phyloP scores from a whole-genome alignment of 2,797 vertebrate species.

The Sparidentex hasta region DNA sequence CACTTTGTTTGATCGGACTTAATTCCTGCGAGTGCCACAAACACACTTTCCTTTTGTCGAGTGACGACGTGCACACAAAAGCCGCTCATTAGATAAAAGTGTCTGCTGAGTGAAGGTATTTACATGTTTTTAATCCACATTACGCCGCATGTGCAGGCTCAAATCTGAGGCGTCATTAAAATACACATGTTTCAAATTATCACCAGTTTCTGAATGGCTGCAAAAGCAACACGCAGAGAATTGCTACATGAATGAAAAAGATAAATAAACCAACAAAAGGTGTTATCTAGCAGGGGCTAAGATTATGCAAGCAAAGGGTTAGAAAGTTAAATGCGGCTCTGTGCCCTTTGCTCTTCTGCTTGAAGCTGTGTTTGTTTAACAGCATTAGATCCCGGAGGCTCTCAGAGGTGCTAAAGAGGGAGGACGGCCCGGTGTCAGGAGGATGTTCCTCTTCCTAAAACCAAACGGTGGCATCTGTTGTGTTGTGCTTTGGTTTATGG shows the following conservation, averaged over 20 bases:
- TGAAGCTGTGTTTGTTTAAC: slow-evolving; percentile 81
- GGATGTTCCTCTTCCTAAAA: slow-evolving; percentile 48
- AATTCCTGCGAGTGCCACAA: slow-evolving; percentile 68
- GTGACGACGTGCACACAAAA: slow-evolving; percentile 55
- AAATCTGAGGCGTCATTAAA: slow-evolving; percentile 35
- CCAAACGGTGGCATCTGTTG: slow-evolving; percentile 42
- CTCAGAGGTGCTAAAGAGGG: slow-evolving; percentile 69
- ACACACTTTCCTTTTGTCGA: slow-evolving; percentile 69
- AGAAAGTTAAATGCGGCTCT: slow-evolving; percentile 67
- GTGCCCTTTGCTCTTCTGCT: slow-evolving; percentile 80
- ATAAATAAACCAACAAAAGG: slow-evolving; percentile 70
- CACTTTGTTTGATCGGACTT: slow-evolving; percentile 76
- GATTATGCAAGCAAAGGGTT: slow-evolving; percentile 71
- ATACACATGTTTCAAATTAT: slow-evolving; percentile 45
- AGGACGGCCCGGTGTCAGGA: slow-evolving; percentile 41
- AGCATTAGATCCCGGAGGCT: slow-evolving; percentile 70
- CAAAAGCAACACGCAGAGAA: slow-evolving; percentile 51
- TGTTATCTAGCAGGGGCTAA: slow-evolving; percentile 55
- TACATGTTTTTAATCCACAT: slow-evolving; percentile 46
- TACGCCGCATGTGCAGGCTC: slow-evolving; percentile 12
- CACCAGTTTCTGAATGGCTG: slow-evolving; percentile 30
- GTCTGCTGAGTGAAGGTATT: slow-evolving; percentile 63
- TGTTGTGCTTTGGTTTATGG: slow-evolving; percentile 9
- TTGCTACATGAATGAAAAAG: slow-evolving; percentile 62
- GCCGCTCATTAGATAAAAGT: slow-evolving; percentile 53